phyloP scores from a whole-genome alignment of 2,888 invertebrate species.

The Conistra vaccinii region DNA sequence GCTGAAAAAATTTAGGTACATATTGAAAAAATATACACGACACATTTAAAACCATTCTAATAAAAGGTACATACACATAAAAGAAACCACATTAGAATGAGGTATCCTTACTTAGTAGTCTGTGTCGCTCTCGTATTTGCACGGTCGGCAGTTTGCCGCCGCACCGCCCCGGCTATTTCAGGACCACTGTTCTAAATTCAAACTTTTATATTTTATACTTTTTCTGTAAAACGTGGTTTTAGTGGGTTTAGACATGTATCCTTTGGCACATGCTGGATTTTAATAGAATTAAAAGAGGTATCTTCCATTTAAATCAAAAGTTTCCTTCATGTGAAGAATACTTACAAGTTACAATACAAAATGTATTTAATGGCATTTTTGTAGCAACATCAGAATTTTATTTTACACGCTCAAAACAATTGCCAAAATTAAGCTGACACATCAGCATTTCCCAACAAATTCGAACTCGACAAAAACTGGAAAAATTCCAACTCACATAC shows the following conservation, averaged over 20 bases:
- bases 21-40: not conserved
- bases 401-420: slow-evolving; percentile 40
- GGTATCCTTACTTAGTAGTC: slow-evolving; percentile 44
- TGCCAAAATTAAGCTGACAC: slow-evolving; percentile 47
- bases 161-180: slow-evolving; percentile 54
- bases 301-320: not conserved
- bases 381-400: slow-evolving; percentile 3
- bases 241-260: slow-evolving; percentile 22
- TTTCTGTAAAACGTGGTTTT: slow-evolving; percentile 40
- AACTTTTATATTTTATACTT: slow-evolving; percentile 53
- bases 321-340: not conserved
- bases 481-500: slow-evolving; percentile 60
- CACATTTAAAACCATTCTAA: slow-evolving; percentile 2
- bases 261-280: slow-evolving; percentile 20
- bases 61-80: slow-evolving; percentile 3
- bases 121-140: slow-evolving; percentile 43
- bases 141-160: slow-evolving; percentile 48
- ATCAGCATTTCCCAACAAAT: slow-evolving; percentile 47
- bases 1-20: not conserved
- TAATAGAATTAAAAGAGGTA: slow-evolving; percentile 17
- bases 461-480: slow-evolving; percentile 43
- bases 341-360: not conserved
- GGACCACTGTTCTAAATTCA: slow-evolving; percentile 59
- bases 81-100: slow-evolving; percentile 23
- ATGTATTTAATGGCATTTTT: not conserved